Conservation (phyloP, 2,797 vertebrate genomes). For the Pygocentrus nattereri region DNA sequence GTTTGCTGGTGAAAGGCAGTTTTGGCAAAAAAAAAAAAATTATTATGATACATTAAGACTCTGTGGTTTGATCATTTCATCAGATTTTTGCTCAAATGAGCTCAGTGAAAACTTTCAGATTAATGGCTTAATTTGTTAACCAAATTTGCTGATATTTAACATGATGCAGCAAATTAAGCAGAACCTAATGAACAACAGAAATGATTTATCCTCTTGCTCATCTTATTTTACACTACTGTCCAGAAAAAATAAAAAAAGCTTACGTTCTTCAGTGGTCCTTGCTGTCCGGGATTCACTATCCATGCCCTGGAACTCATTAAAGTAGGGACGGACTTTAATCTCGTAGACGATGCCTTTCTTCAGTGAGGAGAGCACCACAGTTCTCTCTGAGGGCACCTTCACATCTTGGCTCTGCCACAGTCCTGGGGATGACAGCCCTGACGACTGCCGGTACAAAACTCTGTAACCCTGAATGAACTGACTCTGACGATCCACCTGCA, state of each 20-base stretch:
- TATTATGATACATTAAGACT: too few species aligned
- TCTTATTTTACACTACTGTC: too few species aligned
- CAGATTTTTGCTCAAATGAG: too few species aligned
- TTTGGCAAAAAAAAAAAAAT: too few species aligned
- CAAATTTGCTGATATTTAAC: too few species aligned
- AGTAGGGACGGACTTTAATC: constrained; percentile 96
- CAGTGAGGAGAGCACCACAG: constrained; percentile 85
- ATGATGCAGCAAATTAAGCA: too few species aligned
- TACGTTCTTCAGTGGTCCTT: constrained; percentile 95
- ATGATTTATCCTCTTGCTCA: too few species aligned
- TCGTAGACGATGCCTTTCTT: constrained; percentile 96
- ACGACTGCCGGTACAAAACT: constrained; percentile 92
- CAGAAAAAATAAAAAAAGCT: background rate
- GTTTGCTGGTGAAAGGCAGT: too few species aligned
- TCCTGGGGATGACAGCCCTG: constrained; percentile 85
- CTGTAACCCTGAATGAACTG: constrained; percentile 99
- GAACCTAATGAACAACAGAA: too few species aligned
- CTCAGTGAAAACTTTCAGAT: too few species aligned
- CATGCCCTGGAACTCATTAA: constrained; percentile 99
- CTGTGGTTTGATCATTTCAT: too few species aligned
- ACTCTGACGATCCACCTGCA: constrained; percentile 95
- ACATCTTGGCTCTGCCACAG: constrained; percentile 92
- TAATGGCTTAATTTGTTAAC: too few species aligned
- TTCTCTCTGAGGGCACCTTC: constrained; percentile 92
- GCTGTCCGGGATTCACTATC: constrained; percentile 95